Conservation (phyloP, 1,140 invertebrate species). For the Drosophila bocki region DNA sequence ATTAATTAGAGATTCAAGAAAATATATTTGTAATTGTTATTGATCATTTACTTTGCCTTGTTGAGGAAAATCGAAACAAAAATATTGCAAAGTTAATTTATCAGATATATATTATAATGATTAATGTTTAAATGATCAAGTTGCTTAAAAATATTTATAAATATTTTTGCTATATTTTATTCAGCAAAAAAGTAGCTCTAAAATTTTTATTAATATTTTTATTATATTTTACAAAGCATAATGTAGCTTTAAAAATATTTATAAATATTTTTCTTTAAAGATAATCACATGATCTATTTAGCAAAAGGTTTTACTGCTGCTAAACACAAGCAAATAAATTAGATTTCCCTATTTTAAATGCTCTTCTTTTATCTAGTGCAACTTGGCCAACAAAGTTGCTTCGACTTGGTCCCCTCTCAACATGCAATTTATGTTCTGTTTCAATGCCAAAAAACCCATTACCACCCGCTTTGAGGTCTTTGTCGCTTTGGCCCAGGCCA, state of each 20-base stretch:
- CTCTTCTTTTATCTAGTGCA: neutral
- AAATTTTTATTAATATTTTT: neutral
- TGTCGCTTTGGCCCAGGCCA: slow-evolving; percentile 9
- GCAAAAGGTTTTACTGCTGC: neutral
- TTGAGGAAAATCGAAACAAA: neutral
- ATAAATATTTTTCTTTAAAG: neutral
- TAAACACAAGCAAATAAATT: neutral
- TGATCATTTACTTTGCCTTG: neutral
- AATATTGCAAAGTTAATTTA: neutral
- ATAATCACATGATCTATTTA: neutral
- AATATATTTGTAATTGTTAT: neutral
- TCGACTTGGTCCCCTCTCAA: slow-evolving; percentile 14
- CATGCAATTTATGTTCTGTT: slow-evolving; percentile 45
- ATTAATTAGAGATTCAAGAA: neutral
- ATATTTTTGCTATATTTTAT: neutral
- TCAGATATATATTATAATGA: neutral
- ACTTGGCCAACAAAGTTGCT: slow-evolving; percentile 35
- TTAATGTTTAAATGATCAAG: too few species aligned
- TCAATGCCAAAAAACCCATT: slow-evolving; percentile 79
- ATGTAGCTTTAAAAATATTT: neutral
- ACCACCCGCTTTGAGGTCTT: slow-evolving; percentile 58
- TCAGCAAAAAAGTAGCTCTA: neutral
- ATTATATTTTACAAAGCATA: neutral
- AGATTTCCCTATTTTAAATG: neutral
- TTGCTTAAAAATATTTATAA: too few species aligned